These are phyloP conservation scores for Osmerus mordax DNA, from an alignment of 2,113 vertebrate genomes.

Conservation along the genomic window DNA sequence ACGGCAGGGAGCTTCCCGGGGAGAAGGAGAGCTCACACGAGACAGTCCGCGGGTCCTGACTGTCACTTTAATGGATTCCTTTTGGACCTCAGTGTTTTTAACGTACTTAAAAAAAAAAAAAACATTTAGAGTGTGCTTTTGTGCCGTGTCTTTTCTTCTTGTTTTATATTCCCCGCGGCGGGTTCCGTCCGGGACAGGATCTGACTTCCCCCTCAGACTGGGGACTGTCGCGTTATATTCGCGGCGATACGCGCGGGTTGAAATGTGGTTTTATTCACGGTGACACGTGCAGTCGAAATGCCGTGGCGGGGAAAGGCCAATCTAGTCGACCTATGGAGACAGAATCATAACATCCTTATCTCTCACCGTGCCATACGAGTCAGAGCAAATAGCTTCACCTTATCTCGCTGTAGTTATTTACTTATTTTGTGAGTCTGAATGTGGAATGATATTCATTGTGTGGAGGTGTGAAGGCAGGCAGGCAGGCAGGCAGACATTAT, in stretches of 20 bases:
- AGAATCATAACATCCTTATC: slow-evolving; percentile 49
- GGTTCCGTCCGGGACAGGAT: background rate
- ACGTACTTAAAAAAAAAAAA: slow-evolving; percentile 6
- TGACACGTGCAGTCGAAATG: slow-evolving; percentile 33
- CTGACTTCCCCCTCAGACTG: background rate
- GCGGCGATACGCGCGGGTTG: no score
- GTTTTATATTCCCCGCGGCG: background rate
- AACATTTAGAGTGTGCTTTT: slow-evolving; percentile 5
- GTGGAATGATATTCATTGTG: slow-evolving; percentile 48
- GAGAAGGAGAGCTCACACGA: background rate
- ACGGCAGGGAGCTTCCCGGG: background rate
- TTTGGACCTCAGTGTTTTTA: slow-evolving; percentile 21
- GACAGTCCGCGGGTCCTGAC: background rate
- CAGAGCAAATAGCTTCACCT: slow-evolving; percentile 16
- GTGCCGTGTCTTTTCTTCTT: background rate
- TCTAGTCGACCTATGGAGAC: slow-evolving; percentile 32
- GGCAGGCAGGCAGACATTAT: slow-evolving; percentile 26
- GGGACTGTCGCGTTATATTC: background rate
- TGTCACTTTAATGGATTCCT: slow-evolving; percentile 9
- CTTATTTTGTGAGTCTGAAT: slow-evolving; percentile 36
- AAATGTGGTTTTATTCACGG: slow-evolving; percentile 37
- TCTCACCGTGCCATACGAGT: slow-evolving; percentile 42
- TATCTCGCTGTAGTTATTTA: slow-evolving; percentile 48
- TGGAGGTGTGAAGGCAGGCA: slow-evolving; percentile 45
- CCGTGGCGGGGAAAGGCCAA: slow-evolving; percentile 47